Percentiles rank a stretch among this genome's conserved stretches.
Conservation (phyloP, 2,797 vertebrate species). For the Takifugu rubripes region DNA sequence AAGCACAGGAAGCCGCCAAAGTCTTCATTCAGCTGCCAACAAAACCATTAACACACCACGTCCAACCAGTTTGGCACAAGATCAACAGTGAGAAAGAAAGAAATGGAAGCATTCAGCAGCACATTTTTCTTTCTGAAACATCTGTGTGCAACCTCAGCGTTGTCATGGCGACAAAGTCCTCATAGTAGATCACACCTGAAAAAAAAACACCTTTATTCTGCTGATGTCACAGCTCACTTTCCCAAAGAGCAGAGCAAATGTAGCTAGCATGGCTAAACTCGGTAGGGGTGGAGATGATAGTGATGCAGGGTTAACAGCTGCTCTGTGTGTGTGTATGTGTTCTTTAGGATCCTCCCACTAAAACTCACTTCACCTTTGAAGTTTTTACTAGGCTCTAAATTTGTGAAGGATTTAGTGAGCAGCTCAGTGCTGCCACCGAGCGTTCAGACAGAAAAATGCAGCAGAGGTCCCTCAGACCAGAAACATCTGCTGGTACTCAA, state of each 20-base stretch:
- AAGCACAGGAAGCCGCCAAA: constrained; percentile 17
- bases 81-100: constrained; percentile 11
- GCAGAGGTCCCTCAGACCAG: too few relatives aligned
- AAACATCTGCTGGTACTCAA: too few relatives aligned
- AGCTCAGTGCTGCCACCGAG: too few relatives aligned
- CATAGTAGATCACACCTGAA: constrained; percentile 8
- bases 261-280: constrained; percentile 31
- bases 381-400: too few relatives aligned
- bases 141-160: constrained; percentile 25
- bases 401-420: too few relatives aligned
- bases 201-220: background rate
- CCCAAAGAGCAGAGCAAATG: constrained; percentile 22
- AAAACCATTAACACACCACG: constrained; percentile 3
- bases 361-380: too few relatives aligned
- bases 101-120: constrained; percentile 11
- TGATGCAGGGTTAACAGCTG: background rate
- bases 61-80: constrained; percentile 56
- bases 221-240: background rate
- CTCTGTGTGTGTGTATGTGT: constrained; percentile 16
- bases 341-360: too few relatives aligned
- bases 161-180: constrained; percentile 28
- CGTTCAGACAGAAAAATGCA: too few relatives aligned
- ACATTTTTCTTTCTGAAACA: constrained; percentile 23
- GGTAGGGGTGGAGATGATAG: background rate
- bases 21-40: background rate